phyloP scores from a whole-genome alignment of 1,140 invertebrate genomes.

The Schlechtendalia chinensis region DNA sequence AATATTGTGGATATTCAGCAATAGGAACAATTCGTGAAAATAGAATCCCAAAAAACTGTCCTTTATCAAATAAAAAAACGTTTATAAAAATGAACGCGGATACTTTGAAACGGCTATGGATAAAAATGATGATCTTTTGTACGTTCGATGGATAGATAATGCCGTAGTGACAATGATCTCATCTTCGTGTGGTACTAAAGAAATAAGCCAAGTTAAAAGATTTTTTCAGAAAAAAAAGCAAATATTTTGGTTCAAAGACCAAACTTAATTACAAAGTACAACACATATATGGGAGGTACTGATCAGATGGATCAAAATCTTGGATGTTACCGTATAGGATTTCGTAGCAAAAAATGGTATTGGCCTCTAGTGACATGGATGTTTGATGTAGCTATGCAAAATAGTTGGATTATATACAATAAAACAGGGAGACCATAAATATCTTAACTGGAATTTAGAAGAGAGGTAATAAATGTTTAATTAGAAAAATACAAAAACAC shows the following conservation, averaged over 20 bases:
- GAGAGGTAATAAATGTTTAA: slow-evolving; percentile 9
- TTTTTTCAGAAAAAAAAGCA: slow-evolving; percentile 42
- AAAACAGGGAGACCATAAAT: background rate
- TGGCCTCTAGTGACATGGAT: slow-evolving; percentile 51
- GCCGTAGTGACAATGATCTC: slow-evolving; percentile 24
- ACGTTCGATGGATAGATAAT: background rate
- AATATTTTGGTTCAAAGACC: slow-evolving; percentile 50
- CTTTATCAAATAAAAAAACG: background rate
- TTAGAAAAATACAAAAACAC: background rate
- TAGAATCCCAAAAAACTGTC: slow-evolving; percentile 7
- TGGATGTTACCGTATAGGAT: slow-evolving; percentile 51
- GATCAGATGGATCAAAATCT: slow-evolving; percentile 52
- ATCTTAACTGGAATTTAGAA: background rate
- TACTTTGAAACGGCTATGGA: slow-evolving; percentile 2
- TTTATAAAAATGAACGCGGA: slow-evolving; percentile 8
- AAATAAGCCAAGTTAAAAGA: background rate
- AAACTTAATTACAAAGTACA: slow-evolving; percentile 51
- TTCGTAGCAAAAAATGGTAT: slow-evolving; percentile 53
- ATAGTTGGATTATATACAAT: slow-evolving; percentile 18
- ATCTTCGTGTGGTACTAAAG: background rate
- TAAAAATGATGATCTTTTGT: background rate
- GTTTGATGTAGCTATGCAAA: slow-evolving; percentile 47
- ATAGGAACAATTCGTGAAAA: background rate
- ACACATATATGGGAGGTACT: slow-evolving; percentile 50
- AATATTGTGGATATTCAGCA: background rate